These are phyloP conservation scores for Triops longicaudatus DNA, from an alignment of 1,140 invertebrate species.

Conservation along the genomic window DNA sequence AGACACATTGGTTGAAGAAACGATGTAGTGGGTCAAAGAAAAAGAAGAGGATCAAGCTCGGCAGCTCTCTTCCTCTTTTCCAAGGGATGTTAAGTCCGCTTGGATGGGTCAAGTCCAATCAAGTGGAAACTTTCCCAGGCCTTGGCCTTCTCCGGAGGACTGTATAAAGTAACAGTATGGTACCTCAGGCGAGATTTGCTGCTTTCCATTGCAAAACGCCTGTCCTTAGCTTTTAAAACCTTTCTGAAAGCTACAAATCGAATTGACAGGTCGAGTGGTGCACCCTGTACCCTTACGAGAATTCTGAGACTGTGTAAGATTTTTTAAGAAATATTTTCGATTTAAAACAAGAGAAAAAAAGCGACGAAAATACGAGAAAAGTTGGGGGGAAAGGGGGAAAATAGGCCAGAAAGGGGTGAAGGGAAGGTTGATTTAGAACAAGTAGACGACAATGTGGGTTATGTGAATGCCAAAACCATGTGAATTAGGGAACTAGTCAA, in stretches of 20 bases:
- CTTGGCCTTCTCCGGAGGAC: neutral
- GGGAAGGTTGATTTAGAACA: no score
- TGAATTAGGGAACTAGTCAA: neutral
- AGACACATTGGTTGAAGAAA: slow-evolving; percentile 1
- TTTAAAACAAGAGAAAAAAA: no score
- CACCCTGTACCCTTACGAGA: neutral
- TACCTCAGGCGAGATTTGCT: neutral
- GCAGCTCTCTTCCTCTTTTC: neutral
- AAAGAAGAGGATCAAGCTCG: neutral
- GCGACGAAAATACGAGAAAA: no score
- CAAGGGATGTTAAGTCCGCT: neutral
- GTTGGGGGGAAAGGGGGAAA: neutral
- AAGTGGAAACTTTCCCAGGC: slow-evolving; percentile 5
- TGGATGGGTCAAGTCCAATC: neutral
- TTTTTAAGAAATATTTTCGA: no score
- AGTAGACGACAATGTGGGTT: no score
- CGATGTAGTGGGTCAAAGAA: neutral
- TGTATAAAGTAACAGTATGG: no score
- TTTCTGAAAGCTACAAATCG: neutral
- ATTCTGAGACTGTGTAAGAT: no score
- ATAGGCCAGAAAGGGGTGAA: neutral
- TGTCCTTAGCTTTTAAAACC: neutral
- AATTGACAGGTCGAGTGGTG: neutral
- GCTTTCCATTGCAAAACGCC: neutral
- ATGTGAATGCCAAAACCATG: neutral